Percentiles rank a stretch among this genome's conserved stretches.
Evolutionary conservation across 35 echinoderm and acorn worm species (phyloP).

Genomic region (Apostichopus californicus): DNA sequence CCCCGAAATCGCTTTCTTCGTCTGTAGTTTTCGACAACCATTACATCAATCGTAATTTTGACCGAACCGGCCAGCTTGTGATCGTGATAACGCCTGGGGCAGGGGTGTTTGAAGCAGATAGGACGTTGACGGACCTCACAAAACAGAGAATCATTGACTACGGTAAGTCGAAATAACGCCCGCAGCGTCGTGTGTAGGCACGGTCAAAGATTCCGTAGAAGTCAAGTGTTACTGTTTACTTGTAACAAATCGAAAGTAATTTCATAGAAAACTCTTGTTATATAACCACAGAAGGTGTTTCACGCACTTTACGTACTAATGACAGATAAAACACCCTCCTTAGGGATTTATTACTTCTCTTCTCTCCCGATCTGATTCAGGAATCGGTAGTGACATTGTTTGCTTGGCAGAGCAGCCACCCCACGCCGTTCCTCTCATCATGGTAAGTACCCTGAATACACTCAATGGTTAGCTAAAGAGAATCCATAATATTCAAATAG

Average conservation of each 20-base stretch:
- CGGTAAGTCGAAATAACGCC: constrained; percentile 50
- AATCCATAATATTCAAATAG: no score
- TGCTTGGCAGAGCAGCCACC: constrained; percentile 94
- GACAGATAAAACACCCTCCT: no score
- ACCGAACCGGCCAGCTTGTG: constrained; percentile 91
- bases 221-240: no score
- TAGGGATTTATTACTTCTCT: not conserved
- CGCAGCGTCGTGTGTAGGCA: no score
- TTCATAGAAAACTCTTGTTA: no score
- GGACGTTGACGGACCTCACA: constrained; percentile 77
- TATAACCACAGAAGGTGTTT: no score
- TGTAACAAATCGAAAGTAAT: no score
- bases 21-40: constrained; percentile 96
- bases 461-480: no score
- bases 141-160: constrained; percentile 95
- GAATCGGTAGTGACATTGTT: constrained; percentile 89
- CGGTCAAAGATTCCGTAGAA: no score
- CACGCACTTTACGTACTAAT: no score
- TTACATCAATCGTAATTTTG: constrained; percentile 97
- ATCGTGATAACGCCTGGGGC: constrained; percentile 81
- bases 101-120: constrained; percentile 90
- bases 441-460: constrained; percentile 58
- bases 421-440: constrained; percentile 85
- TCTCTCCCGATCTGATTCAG: constrained; percentile 38
- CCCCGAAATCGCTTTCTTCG: not conserved